These are phyloP conservation scores for Sussaba pulchella DNA, from an alignment of 2,888 invertebrate genomes.

Conservation along the genomic window DNA sequence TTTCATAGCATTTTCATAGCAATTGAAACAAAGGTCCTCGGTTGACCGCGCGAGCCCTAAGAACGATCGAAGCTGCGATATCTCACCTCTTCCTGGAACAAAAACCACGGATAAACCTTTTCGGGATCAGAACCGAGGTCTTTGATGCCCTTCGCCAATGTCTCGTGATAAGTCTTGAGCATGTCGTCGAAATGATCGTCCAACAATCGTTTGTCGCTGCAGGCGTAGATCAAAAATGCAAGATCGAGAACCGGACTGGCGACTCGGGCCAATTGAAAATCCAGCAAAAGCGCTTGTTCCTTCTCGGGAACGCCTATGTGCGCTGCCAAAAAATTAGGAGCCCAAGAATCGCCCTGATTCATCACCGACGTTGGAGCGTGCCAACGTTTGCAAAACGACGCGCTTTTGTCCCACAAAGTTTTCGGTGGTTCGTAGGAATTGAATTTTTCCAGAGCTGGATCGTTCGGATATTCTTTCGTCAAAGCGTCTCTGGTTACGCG, in stretches of 20 bases:
- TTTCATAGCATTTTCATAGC: too few species aligned
- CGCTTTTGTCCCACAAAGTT: conserved; percentile 82
- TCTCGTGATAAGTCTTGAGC: conserved; percentile 87
- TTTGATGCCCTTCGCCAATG: conserved; percentile 85
- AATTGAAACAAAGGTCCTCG: too few species aligned
- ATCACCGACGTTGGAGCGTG: conserved; percentile 86
- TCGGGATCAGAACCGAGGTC: conserved; percentile 87
- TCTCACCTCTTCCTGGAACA: conserved; percentile 85
- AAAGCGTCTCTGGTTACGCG: conserved; percentile 87
- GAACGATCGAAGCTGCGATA: too few species aligned
- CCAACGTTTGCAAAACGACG: conserved; percentile 65
- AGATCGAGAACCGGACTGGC: conserved; percentile 87
- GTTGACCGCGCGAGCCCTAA: too few species aligned
- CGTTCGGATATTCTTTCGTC: conserved; percentile 87
- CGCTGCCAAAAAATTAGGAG: conserved; percentile 89
- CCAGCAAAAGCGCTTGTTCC: conserved; percentile 87
- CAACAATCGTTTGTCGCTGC: conserved; percentile 87
- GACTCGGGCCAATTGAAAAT: conserved; percentile 88
- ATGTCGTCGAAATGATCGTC: conserved; percentile 86
- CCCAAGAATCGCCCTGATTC: conserved; percentile 91
- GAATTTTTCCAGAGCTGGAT: conserved; percentile 86
- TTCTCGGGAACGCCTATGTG: conserved; percentile 73
- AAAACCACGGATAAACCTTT: conserved; percentile 85
- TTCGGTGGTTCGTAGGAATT: conserved; percentile 86
- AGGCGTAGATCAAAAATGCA: conserved; percentile 87